Conservation (phyloP, 2,888 invertebrate species). For the Papilio demoleus region DNA sequence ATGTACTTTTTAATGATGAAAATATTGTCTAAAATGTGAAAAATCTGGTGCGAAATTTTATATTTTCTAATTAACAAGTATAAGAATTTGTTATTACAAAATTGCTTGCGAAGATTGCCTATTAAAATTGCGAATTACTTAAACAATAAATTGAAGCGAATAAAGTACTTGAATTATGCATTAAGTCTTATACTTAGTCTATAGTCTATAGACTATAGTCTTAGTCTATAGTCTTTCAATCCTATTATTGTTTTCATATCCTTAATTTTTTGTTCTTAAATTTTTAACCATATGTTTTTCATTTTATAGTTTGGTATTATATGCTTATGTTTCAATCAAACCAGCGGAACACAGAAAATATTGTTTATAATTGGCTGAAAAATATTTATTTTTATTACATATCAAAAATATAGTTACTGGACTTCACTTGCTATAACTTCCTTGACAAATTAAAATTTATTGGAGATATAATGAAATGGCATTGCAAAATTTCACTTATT, state of each 20-base stretch:
- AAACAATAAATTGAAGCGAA: neutral
- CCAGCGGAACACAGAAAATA: conserved; percentile 6
- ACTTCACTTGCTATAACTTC: too few relatives aligned
- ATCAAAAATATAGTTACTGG: too few relatives aligned
- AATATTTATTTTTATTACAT: neutral
- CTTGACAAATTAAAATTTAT: too few relatives aligned
- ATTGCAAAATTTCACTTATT: too few relatives aligned
- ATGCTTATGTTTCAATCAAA: neutral
- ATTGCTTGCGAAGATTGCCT: neutral
- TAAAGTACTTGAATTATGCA: neutral
- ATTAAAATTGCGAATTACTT: neutral
- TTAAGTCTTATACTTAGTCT: too few relatives aligned
- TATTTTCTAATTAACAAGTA: neutral
- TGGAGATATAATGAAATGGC: too few relatives aligned
- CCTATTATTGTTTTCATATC: neutral
- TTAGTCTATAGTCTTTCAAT: neutral
- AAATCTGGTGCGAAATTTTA: neutral
- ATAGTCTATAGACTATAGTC: too few relatives aligned
- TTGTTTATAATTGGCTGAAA: neutral
- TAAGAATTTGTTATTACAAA: neutral
- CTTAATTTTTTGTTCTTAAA: neutral
- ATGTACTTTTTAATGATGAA: too few relatives aligned
- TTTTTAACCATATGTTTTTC: neutral
- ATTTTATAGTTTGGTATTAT: neutral
- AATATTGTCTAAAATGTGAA: neutral